Conservation (phyloP, 1,140 invertebrate genomes). For the Paralvinella palmiformis region DNA sequence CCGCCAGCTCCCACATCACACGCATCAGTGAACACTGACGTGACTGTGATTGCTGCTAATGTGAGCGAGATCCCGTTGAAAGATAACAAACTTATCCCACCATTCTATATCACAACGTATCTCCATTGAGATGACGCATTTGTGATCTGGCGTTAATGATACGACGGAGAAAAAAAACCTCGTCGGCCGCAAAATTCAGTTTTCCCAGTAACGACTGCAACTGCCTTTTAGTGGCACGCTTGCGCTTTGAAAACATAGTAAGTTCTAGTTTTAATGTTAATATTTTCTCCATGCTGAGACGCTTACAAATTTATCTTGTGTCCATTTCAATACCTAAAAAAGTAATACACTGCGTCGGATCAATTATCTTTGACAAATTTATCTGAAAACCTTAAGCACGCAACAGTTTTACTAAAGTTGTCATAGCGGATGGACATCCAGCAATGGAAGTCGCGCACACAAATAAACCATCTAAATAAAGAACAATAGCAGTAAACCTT, state of each 20-base stretch:
- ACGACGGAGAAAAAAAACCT: background rate
- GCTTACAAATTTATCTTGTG: background rate
- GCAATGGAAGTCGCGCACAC: constrained; percentile 8
- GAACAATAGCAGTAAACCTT: background rate
- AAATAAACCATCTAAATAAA: constrained; percentile 22
- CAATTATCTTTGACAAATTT: constrained; percentile 15
- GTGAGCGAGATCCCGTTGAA: constrained; percentile 15
- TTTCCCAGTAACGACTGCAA: constrained; percentile 15
- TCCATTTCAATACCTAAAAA: constrained; percentile 2
- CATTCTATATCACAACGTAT: constrained; percentile 10
- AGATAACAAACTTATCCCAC: constrained; percentile 2
- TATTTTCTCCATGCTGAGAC: background rate
- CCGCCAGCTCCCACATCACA: background rate
- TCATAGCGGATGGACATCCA: background rate
- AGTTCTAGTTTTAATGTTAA: background rate
- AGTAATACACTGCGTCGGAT: background rate
- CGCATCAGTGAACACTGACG: constrained; percentile 9
- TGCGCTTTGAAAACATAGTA: constrained; percentile 4
- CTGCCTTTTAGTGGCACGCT: constrained; percentile 14
- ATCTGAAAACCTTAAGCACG: constrained; percentile 12
- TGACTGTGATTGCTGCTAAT: constrained; percentile 3
- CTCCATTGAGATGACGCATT: background rate
- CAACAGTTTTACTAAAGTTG: constrained; percentile 1
- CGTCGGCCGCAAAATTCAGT: constrained; percentile 14
- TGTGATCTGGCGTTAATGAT: background rate